Base-by-base conservation (phyloP, 2,113 vertebrate species). In the Speoplatyrhinus poulsoni region DNA sequence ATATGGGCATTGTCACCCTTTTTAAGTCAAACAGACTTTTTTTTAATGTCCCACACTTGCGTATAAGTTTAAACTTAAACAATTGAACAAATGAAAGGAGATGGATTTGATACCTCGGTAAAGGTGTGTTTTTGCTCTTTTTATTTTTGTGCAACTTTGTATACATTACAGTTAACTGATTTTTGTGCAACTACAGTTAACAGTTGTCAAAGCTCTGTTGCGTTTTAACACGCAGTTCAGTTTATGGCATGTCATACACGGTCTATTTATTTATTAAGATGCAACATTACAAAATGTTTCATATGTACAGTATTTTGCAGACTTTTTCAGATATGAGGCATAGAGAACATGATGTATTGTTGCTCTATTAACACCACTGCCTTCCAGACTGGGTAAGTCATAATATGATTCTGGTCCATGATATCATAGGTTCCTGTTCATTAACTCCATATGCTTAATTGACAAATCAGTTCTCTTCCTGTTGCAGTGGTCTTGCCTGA, bases 381-480 rank as follows among this genome's bases (percentile, higher is more conserved):
- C 46, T n/a, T 13, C 10, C 41, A 58, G 26, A 58, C 9, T 53
- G 59, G 63, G 12, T 67, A 78, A 67, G 62, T 54, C 77, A 82
- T 62, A 71, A 54, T 75, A 61, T 69, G 74, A 72, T 74, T 55
- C 49, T 36, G 61, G 46, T 75, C 60, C 16, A 63, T 62, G 73
- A 48, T 64, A 75, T 54, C 76, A 72, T 57, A 26, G 72, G 67
- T 80, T 81, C 49, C 73, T 74, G 76, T 78, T 80, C 65, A 68
- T 84, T 84, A 70, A 54, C 59, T 70, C 26, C 26, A 8, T 67
- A 56, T 15, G 72, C 61, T 76, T 79, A 72, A 79, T 80, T 46
- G 72, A 56, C 77, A 77, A 74, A 69, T 56, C 57, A 58, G 56
- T 61, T 72, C 72, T 71, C 62, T 83, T 76, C 62, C 75, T 82